These are phyloP conservation scores for Brachionus rubens DNA, from an alignment of 1,140 invertebrate species.

Conservation along the genomic window DNA sequence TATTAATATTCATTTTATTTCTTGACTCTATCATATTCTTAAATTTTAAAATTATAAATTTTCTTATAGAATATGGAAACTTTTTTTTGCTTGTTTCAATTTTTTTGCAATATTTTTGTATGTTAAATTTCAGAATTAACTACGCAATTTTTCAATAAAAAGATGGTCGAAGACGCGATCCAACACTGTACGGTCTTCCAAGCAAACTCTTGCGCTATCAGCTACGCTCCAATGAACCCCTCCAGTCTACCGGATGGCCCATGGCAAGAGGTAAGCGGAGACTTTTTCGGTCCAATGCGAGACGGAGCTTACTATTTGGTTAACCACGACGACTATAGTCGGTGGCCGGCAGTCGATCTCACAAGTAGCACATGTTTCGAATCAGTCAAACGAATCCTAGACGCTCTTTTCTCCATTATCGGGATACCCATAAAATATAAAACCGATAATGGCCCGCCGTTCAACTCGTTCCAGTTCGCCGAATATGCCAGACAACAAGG, in stretches of 20 bases:
- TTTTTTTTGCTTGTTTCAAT: no score
- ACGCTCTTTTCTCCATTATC: constrained; percentile 47
- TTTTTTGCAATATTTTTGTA: no score
- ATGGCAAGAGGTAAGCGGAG: neutral
- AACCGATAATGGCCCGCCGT: constrained; percentile 48
- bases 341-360: neutral
- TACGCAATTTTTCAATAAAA: no score
- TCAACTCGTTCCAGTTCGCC: constrained; percentile 47
- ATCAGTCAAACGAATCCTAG: constrained; percentile 13
- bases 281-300: neutral
- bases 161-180: no score
- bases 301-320: neutral
- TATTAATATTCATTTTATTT: no score
- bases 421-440: constrained; percentile 47
- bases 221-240: neutral
- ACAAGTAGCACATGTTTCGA: neutral
- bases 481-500: no score
- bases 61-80: no score
- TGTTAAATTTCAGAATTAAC: no score
- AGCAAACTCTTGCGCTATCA: neutral
- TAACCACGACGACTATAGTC: constrained; percentile 2
- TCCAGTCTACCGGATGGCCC: neutral
- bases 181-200: constrained; percentile 6
- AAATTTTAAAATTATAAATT: no score
- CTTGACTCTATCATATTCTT: no score